Percentiles rank a stretch among this genome's conserved stretches.
Conservation (phyloP, 2,888 invertebrate genomes). For the Nezara viridula region DNA sequence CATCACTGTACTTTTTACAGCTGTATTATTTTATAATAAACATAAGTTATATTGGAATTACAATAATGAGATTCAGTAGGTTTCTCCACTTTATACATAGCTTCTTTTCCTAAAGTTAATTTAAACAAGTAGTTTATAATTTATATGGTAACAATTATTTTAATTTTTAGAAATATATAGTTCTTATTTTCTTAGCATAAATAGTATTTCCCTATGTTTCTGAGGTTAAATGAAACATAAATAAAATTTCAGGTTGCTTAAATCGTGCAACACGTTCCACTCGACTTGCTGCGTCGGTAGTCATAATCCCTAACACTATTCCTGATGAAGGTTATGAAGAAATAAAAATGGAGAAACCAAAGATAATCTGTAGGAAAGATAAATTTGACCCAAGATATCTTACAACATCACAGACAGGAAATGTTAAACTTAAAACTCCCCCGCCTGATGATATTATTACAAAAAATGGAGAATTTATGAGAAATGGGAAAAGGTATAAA, state of each 20-base stretch:
- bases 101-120: neutral
- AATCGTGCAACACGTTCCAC: neutral
- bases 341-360: neutral
- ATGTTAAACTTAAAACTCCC: neutral
- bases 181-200: neutral
- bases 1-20: neutral
- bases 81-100: neutral
- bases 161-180: neutral
- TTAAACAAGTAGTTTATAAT: neutral
- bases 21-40: slow-evolving; percentile 1
- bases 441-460: neutral
- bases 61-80: neutral
- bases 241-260: neutral
- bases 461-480: slow-evolving; percentile 60
- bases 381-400: slow-evolving; percentile 47
- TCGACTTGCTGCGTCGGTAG: neutral
- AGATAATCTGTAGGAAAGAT: neutral
- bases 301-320: neutral
- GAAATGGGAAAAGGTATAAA: slow-evolving; percentile 62
- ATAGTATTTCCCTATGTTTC: neutral
- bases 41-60: neutral
- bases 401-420: neutral
- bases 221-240: neutral
- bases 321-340: neutral
- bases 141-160: slow-evolving; percentile 1